Evolutionary conservation across 1,140 invertebrate species (phyloP).

Genomic region (Drosophila oshimai): DNA sequence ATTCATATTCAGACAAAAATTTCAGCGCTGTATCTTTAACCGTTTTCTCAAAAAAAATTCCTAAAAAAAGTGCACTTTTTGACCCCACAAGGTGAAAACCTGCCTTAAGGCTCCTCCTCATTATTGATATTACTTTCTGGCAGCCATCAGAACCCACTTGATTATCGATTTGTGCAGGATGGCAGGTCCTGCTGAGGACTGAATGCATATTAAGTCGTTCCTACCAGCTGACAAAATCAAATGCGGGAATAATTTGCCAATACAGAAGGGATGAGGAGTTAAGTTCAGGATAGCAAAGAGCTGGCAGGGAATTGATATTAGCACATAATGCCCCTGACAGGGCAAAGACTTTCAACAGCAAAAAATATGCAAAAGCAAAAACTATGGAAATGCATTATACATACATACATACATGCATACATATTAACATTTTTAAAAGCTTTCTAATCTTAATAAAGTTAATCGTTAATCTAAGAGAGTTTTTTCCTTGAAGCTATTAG

Average conservation of each 20-base stretch:
- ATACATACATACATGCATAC: too few species aligned
- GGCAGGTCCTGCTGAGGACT: conserved; percentile 11
- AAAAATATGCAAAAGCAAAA: conserved; percentile 20
- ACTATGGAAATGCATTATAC: conserved; percentile 59
- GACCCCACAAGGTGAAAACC: too few species aligned
- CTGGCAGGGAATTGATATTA: conserved; percentile 64
- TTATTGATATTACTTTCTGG: conserved; percentile 61
- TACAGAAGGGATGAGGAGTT: conserved; percentile 23
- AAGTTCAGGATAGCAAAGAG: conserved; percentile 34
- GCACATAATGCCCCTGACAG: conserved; percentile 76
- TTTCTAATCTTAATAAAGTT: conserved; percentile 74
- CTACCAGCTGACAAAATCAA: conserved; percentile 66
- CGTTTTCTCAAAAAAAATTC: too few species aligned
- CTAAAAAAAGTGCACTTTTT: too few species aligned
- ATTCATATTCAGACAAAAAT: too few species aligned
- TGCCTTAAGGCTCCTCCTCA: too few species aligned
- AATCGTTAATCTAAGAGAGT: conserved; percentile 77
- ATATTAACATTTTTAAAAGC: too few species aligned
- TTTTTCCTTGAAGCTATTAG: too few species aligned
- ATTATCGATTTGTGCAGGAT: too few species aligned
- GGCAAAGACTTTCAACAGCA: conserved; percentile 31
- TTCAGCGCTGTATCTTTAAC: too few species aligned
- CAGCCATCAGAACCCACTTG: conserved; percentile 44
- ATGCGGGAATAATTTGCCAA: conserved; percentile 74
- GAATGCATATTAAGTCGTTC: conserved; percentile 70